phyloP scores from a whole-genome alignment of 2,113 vertebrate species.

The Leptodactylus fuscus region DNA sequence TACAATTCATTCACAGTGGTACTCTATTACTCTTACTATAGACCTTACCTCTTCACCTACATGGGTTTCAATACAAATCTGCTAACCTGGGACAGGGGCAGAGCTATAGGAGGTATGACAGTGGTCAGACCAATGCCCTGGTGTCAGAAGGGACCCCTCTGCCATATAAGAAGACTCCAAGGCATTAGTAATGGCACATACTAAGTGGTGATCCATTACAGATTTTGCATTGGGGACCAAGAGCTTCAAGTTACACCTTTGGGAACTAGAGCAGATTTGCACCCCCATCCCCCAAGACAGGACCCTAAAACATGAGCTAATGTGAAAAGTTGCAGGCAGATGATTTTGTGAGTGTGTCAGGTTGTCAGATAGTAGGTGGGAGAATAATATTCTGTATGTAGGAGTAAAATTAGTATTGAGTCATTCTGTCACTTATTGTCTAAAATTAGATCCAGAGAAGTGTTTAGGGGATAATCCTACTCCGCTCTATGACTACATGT shows the following conservation, averaged over 20 bases:
- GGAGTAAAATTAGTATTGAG: background rate
- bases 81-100: too few relatives aligned
- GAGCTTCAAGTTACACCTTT: background rate
- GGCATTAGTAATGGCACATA: too few relatives aligned
- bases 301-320: background rate
- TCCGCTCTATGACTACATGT: background rate
- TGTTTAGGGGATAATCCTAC: background rate
- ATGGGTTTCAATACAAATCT: too few relatives aligned
- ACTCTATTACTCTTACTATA: too few relatives aligned
- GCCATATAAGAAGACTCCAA: too few relatives aligned
- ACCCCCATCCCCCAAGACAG: background rate
- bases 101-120: too few relatives aligned
- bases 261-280: background rate
- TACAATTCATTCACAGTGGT: background rate
- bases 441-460: background rate
- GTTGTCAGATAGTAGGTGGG: background rate
- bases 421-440: background rate
- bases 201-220: too few relatives aligned
- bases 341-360: background rate
- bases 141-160: too few relatives aligned
- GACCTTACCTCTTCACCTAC: too few relatives aligned
- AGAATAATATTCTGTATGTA: background rate
- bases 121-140: too few relatives aligned
- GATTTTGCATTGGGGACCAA: too few relatives aligned
- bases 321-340: background rate